Evolutionary conservation across 2,888 invertebrate species (phyloP), one percentile per base, ranked within the genome.

Genomic region (Poecilus cupreus): DNA sequence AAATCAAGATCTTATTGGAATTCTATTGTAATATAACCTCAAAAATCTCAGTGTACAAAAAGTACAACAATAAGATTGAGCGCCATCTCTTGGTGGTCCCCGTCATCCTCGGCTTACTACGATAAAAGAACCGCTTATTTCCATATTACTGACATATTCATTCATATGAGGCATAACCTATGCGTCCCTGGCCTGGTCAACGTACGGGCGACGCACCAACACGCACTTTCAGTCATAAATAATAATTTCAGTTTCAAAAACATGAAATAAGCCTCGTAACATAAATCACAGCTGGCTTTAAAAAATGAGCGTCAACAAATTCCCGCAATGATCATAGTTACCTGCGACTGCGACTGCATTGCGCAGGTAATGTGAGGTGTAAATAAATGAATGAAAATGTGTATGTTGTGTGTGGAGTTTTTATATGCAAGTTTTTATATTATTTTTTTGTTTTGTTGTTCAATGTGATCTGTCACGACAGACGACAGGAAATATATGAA

Each of bases 91-190:
- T 54, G 80, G 80, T 80, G 80, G 80, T 80, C 72, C 57, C n/a
- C 8, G 51, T 13, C 37, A 43, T 18, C 43, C 70, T 16, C 16
- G 37, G 37, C 51, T 57, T 54, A 22, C 54, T 72, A 37, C 54
- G 39, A 26, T 5, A 75, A 75, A 51, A 26, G 32, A 32, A 11
- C 32, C 37, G 39, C 57, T 72, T 80, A 80, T 80, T 80, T 72
- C 80, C 80, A 80, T 80, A 80, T 80, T 80, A 72, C 72, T 39
- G 54, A 70, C 72, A 51, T 79, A 57, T 51, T 68, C 64, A 68
- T 68, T 37, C 51, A 46, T n/a, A 8, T 46, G 13, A 32, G 16
- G n/a, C 64, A 49, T 51, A 68, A 32, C 20, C 24, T 68, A 46
- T 64, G 24, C 49, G 11, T 68, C 32, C 49, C 51, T 70, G 68